Evolutionary conservation across 2,797 vertebrate genomes (phyloP), one percentile per base, ranked within the genome.

Genomic region (Erethizon dorsatum): DNA sequence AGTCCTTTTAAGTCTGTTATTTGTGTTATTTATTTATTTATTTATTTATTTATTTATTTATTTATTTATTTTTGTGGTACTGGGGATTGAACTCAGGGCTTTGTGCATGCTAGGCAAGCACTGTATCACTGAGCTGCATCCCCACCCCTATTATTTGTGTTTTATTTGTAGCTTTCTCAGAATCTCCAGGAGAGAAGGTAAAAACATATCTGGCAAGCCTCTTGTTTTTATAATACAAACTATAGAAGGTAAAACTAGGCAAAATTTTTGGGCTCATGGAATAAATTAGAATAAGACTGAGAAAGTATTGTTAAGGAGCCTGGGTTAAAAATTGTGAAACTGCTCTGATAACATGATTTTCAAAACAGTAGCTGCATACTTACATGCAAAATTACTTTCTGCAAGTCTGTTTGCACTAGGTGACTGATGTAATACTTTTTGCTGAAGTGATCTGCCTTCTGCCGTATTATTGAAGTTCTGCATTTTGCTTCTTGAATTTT

Each of bases 401-500:
- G 50, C 71, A 86, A 28, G 45, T 77, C 50, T 86, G 0, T 75
- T 73, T 83, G 61, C 61, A 9, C 41, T 84, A 69, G 50, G 69
- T 71, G 28, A 78, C 82, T 83, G 75, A 15, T 86, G 28, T 77
- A 63, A 89, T 57, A 67, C 26, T 92, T 33, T 52, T 52, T 31
- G 75, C 75, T 50, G 45, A 47, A 84, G 11, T 87, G 50, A 90
- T 65, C 79, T 59, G 91, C 17, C 17, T 95, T 88, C 61, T 61
- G 45, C 24, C 13, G 11, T 84, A 54, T 59, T 80, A 83, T 37
- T 69, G 14, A 90, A 90, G 28, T 65, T 96, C 13, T 61, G 28
- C 50, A 7, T 78, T 96, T 93, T 88, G 54, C 24, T 77, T 88
- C 5, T 95, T 84, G 26, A 73, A 87, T 89, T 91, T 93, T 95